These are phyloP conservation scores for Agrochola macilenta DNA, from an alignment of 2,888 invertebrate genomes.

Conservation along the genomic window DNA sequence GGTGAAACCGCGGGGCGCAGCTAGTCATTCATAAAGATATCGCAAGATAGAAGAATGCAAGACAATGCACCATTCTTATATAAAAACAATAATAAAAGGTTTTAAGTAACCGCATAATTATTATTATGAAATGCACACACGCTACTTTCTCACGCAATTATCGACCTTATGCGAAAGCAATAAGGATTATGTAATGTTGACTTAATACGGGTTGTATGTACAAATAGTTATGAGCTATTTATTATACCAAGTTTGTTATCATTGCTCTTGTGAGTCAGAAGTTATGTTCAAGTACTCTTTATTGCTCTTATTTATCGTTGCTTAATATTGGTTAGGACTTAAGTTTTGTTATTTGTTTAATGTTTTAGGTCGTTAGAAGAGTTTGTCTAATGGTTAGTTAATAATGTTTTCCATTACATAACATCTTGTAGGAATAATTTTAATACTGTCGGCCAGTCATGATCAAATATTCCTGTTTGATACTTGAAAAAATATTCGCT, in stretches of 20 bases:
- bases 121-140: constrained; percentile 24
- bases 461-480: not conserved
- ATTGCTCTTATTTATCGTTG: constrained; percentile 49
- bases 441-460: not conserved
- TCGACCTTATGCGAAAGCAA: constrained; percentile 13
- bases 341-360: constrained; percentile 43
- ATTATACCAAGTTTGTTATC: constrained; percentile 54
- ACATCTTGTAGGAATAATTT: not conserved
- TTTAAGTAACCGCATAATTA: constrained; percentile 19
- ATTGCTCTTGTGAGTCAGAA: constrained; percentile 61
- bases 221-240: constrained; percentile 38
- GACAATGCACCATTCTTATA: constrained; percentile 13
- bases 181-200: constrained; percentile 26
- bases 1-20: too few species aligned
- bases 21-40: constrained; percentile 1
- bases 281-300: constrained; percentile 53
- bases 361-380: constrained; percentile 25
- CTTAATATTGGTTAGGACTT: constrained; percentile 21
- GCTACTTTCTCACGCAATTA: constrained; percentile 26
- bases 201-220: constrained; percentile 3
- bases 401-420: constrained; percentile 18
- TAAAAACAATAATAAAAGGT: constrained; percentile 21
- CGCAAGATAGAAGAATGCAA: constrained; percentile 6
- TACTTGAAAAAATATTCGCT: not conserved
- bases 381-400: constrained; percentile 5